phyloP scores from a whole-genome alignment of 2,888 invertebrate genomes.

The Folsomia manolachei region DNA sequence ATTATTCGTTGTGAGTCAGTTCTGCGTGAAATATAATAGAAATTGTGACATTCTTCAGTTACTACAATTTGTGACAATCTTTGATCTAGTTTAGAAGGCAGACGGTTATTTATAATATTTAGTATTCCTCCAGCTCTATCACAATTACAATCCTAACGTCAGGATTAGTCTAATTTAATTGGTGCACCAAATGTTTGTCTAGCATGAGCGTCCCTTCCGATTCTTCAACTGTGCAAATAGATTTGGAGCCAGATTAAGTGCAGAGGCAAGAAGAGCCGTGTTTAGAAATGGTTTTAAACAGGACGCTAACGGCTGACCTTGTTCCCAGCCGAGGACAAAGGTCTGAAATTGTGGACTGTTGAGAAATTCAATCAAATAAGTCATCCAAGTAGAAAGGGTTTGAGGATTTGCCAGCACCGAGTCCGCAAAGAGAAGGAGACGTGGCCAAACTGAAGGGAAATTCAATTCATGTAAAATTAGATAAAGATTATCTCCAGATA shows the following conservation, averaged over 20 bases:
- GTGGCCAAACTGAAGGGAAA: conserved; percentile 30
- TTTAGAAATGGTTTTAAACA: conserved; percentile 31
- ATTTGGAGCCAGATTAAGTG: conserved; percentile 30
- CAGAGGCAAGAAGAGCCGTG: conserved; percentile 25
- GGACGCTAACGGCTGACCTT: conserved; percentile 24
- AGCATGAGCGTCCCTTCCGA: too few species aligned
- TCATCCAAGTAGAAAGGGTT: not conserved
- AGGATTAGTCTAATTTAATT: too few species aligned
- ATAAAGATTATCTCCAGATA: not conserved
- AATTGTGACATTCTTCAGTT: too few species aligned
- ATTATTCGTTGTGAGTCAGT: too few species aligned
- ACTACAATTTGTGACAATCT: too few species aligned
- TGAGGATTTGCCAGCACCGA: conserved; percentile 21
- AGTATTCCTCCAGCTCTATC: too few species aligned
- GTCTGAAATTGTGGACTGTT: conserved; percentile 27
- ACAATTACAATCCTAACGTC: too few species aligned
- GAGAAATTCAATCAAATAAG: conserved; percentile 22
- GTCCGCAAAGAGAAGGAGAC: conserved; percentile 28
- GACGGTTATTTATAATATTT: too few species aligned
- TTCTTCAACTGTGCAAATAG: conserved; percentile 26
- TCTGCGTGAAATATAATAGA: too few species aligned
- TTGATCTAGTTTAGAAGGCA: too few species aligned
- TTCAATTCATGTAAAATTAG: not conserved
- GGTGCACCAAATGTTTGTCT: too few species aligned
- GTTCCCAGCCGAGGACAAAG: conserved; percentile 25